Conservation (phyloP, 2,888 invertebrate genomes). For the Saturnia pavonia region DNA sequence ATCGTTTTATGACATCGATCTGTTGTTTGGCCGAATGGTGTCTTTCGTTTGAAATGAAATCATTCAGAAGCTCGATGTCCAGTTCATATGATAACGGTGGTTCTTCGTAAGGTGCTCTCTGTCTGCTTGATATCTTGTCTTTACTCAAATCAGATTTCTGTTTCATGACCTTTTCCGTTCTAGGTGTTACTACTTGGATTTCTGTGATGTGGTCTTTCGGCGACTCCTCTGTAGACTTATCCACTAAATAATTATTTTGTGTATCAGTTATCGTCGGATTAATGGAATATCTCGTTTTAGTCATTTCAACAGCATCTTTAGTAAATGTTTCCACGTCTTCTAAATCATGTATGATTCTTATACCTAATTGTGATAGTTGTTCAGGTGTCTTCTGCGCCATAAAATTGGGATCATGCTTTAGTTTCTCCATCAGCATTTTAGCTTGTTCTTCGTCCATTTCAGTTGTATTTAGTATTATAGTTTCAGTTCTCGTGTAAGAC, state of each 20-base stretch:
- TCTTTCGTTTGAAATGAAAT: constrained; percentile 74
- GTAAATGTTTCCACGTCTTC: constrained; percentile 63
- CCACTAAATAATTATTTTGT: constrained; percentile 55
- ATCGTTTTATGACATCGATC: constrained; percentile 64
- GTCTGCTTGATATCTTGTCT: constrained; percentile 68
- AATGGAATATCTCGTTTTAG: constrained; percentile 72
- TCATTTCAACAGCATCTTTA: constrained; percentile 60
- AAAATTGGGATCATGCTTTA: constrained; percentile 73
- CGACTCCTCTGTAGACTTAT: constrained; percentile 41
- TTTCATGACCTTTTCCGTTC: constrained; percentile 59
- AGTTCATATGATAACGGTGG: constrained; percentile 68
- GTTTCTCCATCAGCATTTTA: constrained; percentile 69
- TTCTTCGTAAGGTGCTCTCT: constrained; percentile 64
- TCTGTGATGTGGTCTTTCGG: constrained; percentile 86
- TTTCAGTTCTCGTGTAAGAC: constrained; percentile 74
- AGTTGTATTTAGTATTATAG: constrained; percentile 78
- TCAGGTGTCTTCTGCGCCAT: constrained; percentile 73
- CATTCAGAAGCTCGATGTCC: constrained; percentile 71
- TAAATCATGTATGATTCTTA: constrained; percentile 67
- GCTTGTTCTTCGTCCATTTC: constrained; percentile 75
- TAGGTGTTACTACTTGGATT: constrained; percentile 85
- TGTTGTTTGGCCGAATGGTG: constrained; percentile 70
- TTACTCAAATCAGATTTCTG: constrained; percentile 50
- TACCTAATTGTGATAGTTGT: constrained; percentile 70
- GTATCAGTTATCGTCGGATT: constrained; percentile 69